A percentile compares a stretch with the other conserved stretches of the same genome.
Conservation (phyloP, 2,113 vertebrate species). For the Mohoua ochrocephala region DNA sequence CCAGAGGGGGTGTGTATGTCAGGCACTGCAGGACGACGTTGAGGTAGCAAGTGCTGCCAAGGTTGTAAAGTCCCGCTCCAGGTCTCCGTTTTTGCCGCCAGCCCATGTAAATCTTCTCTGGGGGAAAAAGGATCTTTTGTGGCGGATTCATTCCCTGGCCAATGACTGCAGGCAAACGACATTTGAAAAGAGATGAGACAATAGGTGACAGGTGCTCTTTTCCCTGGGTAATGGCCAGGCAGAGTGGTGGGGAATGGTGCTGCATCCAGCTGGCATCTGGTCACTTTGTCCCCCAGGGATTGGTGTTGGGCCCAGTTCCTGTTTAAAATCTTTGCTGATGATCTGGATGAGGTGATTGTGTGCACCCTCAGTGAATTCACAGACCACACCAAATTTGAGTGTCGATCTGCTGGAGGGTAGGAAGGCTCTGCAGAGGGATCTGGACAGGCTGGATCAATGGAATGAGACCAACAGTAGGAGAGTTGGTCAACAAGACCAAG, state of each 20-base stretch:
- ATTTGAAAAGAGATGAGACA: not conserved
- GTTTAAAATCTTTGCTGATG: not conserved
- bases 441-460: not conserved
- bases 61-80: constrained; percentile 89
- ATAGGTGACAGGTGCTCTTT: not conserved
- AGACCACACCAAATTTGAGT: not conserved
- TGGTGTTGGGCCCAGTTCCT: not conserved
- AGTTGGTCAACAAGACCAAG: not conserved
- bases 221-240: not conserved
- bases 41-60: constrained; percentile 89
- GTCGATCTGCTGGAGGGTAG: not conserved
- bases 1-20: constrained; percentile 81
- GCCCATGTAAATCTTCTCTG: constrained; percentile 81
- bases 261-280: not conserved
- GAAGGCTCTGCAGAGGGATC: not conserved
- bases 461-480: accelerated
- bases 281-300: not conserved
- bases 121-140: constrained; percentile 79
- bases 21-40: constrained; percentile 90
- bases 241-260: not conserved
- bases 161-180: constrained; percentile 23
- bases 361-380: not conserved
- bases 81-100: constrained; percentile 84
- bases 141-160: constrained; percentile 82
- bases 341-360: not conserved